Evolutionary conservation across 2,888 invertebrate genomes (phyloP).

Genomic region (Orgyia antiqua): DNA sequence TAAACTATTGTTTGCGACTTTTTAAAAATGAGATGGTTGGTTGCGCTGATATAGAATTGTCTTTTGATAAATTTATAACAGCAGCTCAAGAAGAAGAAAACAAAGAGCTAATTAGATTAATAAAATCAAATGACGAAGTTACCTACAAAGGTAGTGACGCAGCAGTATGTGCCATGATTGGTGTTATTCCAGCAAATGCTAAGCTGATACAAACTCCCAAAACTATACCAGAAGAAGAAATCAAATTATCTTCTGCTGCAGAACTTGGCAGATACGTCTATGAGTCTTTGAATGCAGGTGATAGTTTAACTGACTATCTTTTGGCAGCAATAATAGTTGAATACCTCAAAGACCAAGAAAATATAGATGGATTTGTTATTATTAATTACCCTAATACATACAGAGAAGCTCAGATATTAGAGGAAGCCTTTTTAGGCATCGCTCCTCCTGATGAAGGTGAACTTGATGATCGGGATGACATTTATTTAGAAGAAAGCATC

Average conservation of each 20-base stretch:
- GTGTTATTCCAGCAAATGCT: slow-evolving; percentile 43
- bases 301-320: slow-evolving; percentile 73
- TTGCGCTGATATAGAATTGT: slow-evolving; percentile 64
- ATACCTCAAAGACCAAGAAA: slow-evolving; percentile 71
- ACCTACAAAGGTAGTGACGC: slow-evolving; percentile 41
- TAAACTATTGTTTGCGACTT: slow-evolving; percentile 75
- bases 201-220: slow-evolving; percentile 81
- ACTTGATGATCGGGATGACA: slow-evolving; percentile 53
- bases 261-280: slow-evolving; percentile 76
- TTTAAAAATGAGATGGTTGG: slow-evolving; percentile 76
- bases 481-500: slow-evolving; percentile 60
- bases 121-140: slow-evolving; percentile 52
- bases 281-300: slow-evolving; percentile 73
- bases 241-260: slow-evolving; percentile 67
- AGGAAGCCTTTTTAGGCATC: slow-evolving; percentile 76
- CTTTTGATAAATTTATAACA: slow-evolving; percentile 51
- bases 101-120: slow-evolving; percentile 51
- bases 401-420: slow-evolving; percentile 77
- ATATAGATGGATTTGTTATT: slow-evolving; percentile 79
- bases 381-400: slow-evolving; percentile 80
- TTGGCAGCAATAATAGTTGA: slow-evolving; percentile 78
- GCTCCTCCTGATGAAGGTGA: slow-evolving; percentile 59
- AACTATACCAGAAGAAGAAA: slow-evolving; percentile 77
- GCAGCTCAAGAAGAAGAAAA: slow-evolving; percentile 44
- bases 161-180: slow-evolving; percentile 34